Evolutionary conservation across 2,797 vertebrate genomes (phyloP).

Genomic region (Mormyrops boulengeri): DNA sequence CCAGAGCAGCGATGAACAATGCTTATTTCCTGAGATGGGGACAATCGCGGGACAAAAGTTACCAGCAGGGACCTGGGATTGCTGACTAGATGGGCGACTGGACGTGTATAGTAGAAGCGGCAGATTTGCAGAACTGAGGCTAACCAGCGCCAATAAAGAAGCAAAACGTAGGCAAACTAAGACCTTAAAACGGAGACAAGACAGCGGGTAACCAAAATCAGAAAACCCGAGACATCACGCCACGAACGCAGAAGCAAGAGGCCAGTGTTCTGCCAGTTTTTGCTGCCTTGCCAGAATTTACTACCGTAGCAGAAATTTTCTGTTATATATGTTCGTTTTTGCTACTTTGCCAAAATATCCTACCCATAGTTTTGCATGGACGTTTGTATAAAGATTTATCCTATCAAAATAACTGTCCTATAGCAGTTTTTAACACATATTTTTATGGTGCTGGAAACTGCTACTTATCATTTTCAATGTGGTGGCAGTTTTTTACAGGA

Average conservation of each 20-base stretch:
- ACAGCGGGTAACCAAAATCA: too few relatives aligned
- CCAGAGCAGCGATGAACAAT: background rate
- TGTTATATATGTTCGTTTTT: background rate
- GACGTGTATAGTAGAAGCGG: background rate
- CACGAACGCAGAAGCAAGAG: background rate
- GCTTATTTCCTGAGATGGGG: background rate
- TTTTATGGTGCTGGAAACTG: background rate
- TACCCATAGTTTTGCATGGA: background rate
- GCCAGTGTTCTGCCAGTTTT: background rate
- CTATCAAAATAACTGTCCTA: background rate
- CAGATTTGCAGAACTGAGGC: background rate
- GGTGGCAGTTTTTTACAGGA: background rate
- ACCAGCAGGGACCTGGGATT: background rate
- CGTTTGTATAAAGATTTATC: background rate
- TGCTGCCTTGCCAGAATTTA: background rate
- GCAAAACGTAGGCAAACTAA: background rate
- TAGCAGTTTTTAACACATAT: background rate
- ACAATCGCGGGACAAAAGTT: background rate
- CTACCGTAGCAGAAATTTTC: background rate
- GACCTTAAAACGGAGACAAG: background rate
- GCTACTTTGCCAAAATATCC: background rate
- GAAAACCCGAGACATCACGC: too few relatives aligned
- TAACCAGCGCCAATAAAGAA: background rate
- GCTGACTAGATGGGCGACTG: background rate
- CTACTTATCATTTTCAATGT: background rate